phyloP scores from a whole-genome alignment of 2,797 vertebrate species.

The Atherinosoma microstoma region DNA sequence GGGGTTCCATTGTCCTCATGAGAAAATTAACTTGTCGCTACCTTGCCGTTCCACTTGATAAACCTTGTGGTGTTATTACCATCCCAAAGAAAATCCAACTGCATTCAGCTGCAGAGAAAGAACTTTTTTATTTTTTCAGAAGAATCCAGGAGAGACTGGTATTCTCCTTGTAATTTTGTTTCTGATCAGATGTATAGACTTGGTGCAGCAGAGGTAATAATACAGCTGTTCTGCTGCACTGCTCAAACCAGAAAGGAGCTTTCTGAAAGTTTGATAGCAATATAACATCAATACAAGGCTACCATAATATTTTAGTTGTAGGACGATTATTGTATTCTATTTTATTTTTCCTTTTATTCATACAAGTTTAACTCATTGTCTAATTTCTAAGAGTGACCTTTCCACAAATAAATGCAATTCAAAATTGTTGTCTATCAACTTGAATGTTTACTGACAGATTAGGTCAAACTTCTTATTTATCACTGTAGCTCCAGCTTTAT shows the following conservation, averaged over 20 bases:
- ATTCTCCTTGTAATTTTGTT: constrained; percentile 22
- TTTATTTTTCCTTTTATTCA: too few species aligned
- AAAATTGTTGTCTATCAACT: too few species aligned
- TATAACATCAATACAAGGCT: background rate
- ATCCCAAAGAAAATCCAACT: constrained; percentile 23
- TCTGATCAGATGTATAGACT: constrained; percentile 32
- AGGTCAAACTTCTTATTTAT: too few species aligned
- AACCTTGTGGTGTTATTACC: constrained; percentile 24
- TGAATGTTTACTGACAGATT: too few species aligned
- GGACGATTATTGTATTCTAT: background rate
- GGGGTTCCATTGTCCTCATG: constrained; percentile 25
- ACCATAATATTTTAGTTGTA: background rate
- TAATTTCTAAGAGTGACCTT: too few species aligned
- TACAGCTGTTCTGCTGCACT: constrained; percentile 17
- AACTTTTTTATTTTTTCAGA: constrained; percentile 8
- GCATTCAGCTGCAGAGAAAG: constrained; percentile 33
- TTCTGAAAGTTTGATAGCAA: constrained; percentile 8
- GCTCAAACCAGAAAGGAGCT: constrained; percentile 6
- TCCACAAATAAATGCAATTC: too few species aligned
- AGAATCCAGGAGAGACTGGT: constrained; percentile 15
- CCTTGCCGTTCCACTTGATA: constrained; percentile 30
- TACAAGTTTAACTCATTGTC: too few species aligned
- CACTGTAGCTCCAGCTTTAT: too few species aligned
- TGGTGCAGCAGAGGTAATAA: constrained; percentile 31
- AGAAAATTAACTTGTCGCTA: constrained; percentile 39